phyloP scores from a whole-genome alignment of 2,797 vertebrate species.

The Cynodonichthys magdalenae region DNA sequence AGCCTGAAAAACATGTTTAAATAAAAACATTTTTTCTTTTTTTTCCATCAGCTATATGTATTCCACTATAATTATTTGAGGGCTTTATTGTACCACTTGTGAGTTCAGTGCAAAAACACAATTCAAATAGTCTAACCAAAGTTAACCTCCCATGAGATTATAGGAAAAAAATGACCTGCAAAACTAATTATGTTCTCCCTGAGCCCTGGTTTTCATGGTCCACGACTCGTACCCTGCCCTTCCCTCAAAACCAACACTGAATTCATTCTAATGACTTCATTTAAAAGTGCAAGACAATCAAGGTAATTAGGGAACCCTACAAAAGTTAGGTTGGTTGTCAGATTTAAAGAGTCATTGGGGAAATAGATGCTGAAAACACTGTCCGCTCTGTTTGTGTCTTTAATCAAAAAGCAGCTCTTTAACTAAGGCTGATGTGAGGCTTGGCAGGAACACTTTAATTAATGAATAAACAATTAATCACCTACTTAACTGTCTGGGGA shows the following conservation, averaged over 20 bases:
- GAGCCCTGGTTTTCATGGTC: constrained; percentile 55
- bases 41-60: background rate
- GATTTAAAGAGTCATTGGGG: constrained; percentile 35
- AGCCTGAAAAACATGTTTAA: background rate
- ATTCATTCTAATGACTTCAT: constrained; percentile 63
- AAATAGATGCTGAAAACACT: constrained; percentile 16
- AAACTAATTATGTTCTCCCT: constrained; percentile 57
- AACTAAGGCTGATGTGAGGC: constrained; percentile 42
- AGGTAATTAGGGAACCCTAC: constrained; percentile 54
- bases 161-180: constrained; percentile 44
- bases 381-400: constrained; percentile 38
- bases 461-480: constrained; percentile 62
- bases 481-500: constrained; percentile 52
- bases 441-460: constrained; percentile 59
- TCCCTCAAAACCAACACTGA: constrained; percentile 28
- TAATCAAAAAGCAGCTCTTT: constrained; percentile 57
- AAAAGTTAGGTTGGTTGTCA: constrained; percentile 50
- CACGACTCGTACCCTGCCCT: constrained; percentile 24
- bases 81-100: constrained; percentile 13
- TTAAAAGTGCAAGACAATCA: constrained; percentile 65
- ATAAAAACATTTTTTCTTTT: background rate
- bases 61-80: constrained; percentile 6
- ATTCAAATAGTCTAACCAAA: constrained; percentile 28
- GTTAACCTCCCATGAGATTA: constrained; percentile 27
- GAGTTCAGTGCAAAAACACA: constrained; percentile 30